These are phyloP conservation scores for Leptarthrus brevirostris DNA, from an alignment of 2,888 invertebrate genomes.

Conservation along the genomic window DNA sequence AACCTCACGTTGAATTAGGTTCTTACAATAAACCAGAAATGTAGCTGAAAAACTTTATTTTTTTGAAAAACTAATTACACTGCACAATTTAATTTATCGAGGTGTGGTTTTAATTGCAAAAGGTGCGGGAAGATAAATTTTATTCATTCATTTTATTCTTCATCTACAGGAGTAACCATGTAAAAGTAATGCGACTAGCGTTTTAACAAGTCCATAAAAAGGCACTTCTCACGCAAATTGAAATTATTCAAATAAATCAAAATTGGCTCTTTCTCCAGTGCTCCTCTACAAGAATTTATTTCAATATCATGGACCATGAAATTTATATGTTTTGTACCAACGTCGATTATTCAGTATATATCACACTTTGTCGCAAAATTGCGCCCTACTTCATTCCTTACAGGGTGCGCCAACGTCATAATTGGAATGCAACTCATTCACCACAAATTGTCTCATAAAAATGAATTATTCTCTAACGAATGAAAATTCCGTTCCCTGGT, in stretches of 20 bases:
- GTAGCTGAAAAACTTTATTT: conserved; percentile 12
- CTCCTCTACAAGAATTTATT: conserved; percentile 13
- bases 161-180: background rate
- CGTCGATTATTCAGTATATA: too few relatives aligned
- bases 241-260: conserved; percentile 37
- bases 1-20: conserved; percentile 21
- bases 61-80: conserved; percentile 30
- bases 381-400: background rate
- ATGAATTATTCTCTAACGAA: conserved; percentile 45
- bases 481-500: conserved; percentile 10
- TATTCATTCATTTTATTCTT: background rate
- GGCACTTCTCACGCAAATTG: background rate
- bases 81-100: conserved; percentile 22
- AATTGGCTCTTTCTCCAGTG: background rate
- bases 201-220: conserved; percentile 24
- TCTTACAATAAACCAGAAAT: conserved; percentile 18
- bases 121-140: conserved; percentile 16
- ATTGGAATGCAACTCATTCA: conserved; percentile 44
- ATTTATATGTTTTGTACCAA: conserved; percentile 13
- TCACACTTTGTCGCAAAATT: too few relatives aligned
- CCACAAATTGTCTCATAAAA: conserved; percentile 46
- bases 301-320: conserved; percentile 7
- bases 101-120: conserved; percentile 17
- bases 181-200: background rate
- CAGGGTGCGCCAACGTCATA: background rate